Conservation (phyloP, 2,797 vertebrate genomes). For the Neosilurus hyrtlii region DNA sequence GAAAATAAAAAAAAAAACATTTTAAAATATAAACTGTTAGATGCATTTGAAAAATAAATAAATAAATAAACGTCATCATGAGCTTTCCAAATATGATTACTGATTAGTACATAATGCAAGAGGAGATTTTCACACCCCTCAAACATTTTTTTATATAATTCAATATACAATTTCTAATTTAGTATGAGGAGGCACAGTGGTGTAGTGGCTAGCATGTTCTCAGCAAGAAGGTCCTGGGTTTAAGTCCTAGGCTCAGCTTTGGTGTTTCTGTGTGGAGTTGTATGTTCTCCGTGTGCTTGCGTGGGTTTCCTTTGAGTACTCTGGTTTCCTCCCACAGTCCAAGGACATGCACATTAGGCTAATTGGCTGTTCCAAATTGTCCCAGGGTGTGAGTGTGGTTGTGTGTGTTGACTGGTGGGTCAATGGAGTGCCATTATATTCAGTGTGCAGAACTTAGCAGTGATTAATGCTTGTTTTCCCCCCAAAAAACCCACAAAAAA, state of each 20-base stretch:
- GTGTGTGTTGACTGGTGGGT: background rate
- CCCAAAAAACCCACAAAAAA: constrained; percentile 51
- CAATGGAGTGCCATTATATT: background rate
- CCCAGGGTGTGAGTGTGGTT: too few species aligned
- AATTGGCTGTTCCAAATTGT: too few species aligned
- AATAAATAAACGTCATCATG: background rate
- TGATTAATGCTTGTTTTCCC: background rate
- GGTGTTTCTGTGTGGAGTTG: too few species aligned
- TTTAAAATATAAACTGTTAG: background rate
- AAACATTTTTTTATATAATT: background rate
- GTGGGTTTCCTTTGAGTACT: too few species aligned
- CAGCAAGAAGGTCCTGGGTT: too few species aligned
- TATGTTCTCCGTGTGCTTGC: too few species aligned
- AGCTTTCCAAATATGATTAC: background rate
- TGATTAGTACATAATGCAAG: background rate
- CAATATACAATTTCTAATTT: too few species aligned
- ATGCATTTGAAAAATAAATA: background rate
- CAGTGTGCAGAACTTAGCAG: background rate
- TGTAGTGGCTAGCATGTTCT: too few species aligned
- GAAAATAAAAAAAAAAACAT: background rate
- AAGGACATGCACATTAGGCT: too few species aligned
- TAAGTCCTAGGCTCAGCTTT: too few species aligned
- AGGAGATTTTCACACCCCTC: background rate
- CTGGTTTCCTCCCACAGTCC: too few species aligned
- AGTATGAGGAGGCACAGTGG: background rate